These are phyloP conservation scores for Peromyscus melanophrys DNA, from an alignment of 2,797 vertebrate species.

Conservation along the genomic window DNA sequence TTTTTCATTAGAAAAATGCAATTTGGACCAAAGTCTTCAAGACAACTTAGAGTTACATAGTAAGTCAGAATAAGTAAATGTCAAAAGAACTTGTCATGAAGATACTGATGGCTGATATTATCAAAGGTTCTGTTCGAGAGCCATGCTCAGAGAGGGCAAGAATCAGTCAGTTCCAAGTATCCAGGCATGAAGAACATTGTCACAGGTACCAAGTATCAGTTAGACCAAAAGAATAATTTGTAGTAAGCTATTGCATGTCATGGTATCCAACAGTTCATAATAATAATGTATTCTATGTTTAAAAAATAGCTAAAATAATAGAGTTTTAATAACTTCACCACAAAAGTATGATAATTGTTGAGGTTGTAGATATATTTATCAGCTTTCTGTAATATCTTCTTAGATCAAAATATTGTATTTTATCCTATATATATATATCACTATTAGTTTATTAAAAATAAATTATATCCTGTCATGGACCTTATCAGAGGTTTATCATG, in stretches of 20 bases:
- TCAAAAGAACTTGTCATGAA: neutral
- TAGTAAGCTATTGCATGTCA: neutral
- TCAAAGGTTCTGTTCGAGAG: neutral
- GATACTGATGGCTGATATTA: neutral
- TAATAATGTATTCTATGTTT: neutral
- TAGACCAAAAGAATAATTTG: neutral
- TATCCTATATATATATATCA: neutral
- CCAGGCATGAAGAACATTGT: neutral
- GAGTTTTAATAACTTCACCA: neutral
- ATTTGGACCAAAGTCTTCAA: neutral
- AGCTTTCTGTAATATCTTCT: neutral
- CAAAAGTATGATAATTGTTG: neutral
- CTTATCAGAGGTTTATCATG: neutral
- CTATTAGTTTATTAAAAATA: neutral
- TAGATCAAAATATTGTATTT: neutral
- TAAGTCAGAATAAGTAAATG: neutral
- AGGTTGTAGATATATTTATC: neutral
- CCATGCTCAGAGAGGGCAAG: neutral
- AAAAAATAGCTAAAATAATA: neutral
- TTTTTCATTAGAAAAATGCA: constrained; percentile 24
- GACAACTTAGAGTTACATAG: neutral
- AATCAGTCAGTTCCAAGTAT: neutral
- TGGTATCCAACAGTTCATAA: neutral
- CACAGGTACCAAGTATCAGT: neutral
- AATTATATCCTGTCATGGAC: neutral